Evolutionary conservation across 2,113 vertebrate genomes (phyloP).

Genomic region (Dipodomys spectabilis): DNA sequence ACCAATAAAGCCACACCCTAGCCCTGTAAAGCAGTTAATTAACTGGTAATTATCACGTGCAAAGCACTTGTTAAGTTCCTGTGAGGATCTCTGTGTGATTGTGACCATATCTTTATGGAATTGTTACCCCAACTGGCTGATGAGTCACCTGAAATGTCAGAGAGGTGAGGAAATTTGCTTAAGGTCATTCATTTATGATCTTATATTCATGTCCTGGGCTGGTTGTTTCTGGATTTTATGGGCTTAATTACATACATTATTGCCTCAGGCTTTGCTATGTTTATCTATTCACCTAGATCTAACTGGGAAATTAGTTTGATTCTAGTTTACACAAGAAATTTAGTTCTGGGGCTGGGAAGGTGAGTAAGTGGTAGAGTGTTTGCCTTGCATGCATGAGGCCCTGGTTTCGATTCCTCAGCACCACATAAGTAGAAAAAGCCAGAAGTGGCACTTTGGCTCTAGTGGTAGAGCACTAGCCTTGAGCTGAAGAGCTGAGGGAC

Average conservation of each 20-base stretch:
- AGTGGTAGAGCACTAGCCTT: no score
- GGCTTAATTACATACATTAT: not conserved
- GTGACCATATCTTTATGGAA: not conserved
- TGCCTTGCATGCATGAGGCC: no score
- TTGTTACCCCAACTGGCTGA: not conserved
- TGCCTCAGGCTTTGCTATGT: not conserved
- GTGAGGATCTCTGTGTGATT: not conserved
- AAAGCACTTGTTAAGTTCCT: constrained; percentile 26
- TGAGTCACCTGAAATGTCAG: not conserved
- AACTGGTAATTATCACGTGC: not conserved
- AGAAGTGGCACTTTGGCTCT: no score
- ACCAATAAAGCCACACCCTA: no score
- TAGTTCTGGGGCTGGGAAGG: no score
- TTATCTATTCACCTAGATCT: not conserved
- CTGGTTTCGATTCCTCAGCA: no score
- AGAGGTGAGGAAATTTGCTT: constrained; percentile 18
- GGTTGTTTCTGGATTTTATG: not conserved
- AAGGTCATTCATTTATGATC: not conserved
- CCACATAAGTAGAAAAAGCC: no score
- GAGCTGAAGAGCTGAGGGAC: no score
- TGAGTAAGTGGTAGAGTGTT: no score
- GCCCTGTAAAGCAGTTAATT: constrained; percentile 35
- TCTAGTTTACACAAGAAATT: not conserved
- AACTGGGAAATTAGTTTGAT: not conserved
- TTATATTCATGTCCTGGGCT: not conserved